These are phyloP conservation scores for Littorina saxatilis DNA, from an alignment of 1,140 invertebrate species.

Conservation along the genomic window DNA sequence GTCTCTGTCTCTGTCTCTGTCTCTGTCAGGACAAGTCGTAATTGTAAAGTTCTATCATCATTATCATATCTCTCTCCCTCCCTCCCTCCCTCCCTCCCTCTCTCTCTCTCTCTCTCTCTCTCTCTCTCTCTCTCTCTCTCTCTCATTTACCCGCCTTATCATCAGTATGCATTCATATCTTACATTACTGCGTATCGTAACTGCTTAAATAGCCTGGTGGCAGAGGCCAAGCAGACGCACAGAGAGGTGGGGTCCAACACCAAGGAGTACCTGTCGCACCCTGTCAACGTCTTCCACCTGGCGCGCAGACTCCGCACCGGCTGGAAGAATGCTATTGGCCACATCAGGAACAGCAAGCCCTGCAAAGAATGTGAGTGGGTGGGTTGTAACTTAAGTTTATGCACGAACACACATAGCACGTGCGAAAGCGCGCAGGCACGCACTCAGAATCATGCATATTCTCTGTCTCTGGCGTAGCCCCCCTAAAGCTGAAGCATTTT, in stretches of 20 bases:
- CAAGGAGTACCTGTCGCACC: constrained; percentile 28
- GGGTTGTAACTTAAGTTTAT: no score
- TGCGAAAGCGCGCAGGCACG: no score
- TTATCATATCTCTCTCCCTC: neutral
- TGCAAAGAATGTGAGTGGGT: constrained; percentile 23
- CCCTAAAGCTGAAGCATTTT: no score
- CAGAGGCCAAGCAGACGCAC: constrained; percentile 26
- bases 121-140: constrained; percentile 16
- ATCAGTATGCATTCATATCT: neutral
- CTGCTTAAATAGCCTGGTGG: neutral
- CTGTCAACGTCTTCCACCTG: constrained; percentile 25
- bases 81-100: neutral
- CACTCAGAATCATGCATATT: no score
- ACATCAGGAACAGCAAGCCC: constrained; percentile 28
- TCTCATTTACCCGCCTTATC: neutral
- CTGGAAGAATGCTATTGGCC: constrained; percentile 15
- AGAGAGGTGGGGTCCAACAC: neutral
- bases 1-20: no score
- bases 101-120: constrained; percentile 25
- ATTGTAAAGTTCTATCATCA: no score
- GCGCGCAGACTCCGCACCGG: neutral
- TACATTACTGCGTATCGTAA: no score
- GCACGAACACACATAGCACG: no score
- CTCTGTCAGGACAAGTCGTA: no score
- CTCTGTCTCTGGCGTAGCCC: no score